Evolutionary conservation across 2,888 invertebrate genomes (phyloP), one percentile per base, ranked within the genome.

Genomic region (Unio delphinus): DNA sequence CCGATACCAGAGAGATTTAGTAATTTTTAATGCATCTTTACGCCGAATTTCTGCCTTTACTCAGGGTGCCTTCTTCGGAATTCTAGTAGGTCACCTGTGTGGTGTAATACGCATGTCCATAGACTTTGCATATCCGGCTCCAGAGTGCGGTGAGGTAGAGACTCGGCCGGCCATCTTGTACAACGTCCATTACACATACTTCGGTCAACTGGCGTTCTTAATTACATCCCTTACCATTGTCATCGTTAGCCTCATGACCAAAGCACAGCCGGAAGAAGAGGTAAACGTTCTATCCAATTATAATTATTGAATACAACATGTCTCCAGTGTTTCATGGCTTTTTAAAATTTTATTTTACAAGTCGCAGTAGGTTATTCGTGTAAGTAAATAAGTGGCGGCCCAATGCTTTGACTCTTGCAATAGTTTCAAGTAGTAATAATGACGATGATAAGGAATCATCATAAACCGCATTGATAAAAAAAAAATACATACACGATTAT

Each of bases 51-150:
- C 55, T 26, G n/a, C 61, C 57, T 63, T 58, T 26, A 67, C 66
- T n/a, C 74, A 86, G 85, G 91, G 91, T 20, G 91, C 91, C 15
- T 91, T 91, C 80, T 90, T 88, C 86, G 89, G 90, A 4, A 86
- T 91, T 58, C 79, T 91, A 71, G 73, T 81, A 6, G 91, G 91
- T 8, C 89, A 91, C 72, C 61, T 86, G 0, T 84, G 89, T 64
- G 91, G 91, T 23, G 73, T 90, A 1, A 81, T 86, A 23, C 83
- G 91, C 55, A 90, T 91, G 90, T 80, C 86, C 8, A 73, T 91
- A 67, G 91, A 91, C 70, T 90, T 91, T 69, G 79, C 85, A n/a
- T 91, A 88, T 73, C 85, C 85, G 3, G 88, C 87, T 57, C 91
- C 91, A 4, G 75, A 80, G 1, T 91, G 91, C 75, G 89, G 90